These are phyloP conservation scores for Anthrax anthrax DNA, from an alignment of 2,888 invertebrate genomes.

Conservation along the genomic window DNA sequence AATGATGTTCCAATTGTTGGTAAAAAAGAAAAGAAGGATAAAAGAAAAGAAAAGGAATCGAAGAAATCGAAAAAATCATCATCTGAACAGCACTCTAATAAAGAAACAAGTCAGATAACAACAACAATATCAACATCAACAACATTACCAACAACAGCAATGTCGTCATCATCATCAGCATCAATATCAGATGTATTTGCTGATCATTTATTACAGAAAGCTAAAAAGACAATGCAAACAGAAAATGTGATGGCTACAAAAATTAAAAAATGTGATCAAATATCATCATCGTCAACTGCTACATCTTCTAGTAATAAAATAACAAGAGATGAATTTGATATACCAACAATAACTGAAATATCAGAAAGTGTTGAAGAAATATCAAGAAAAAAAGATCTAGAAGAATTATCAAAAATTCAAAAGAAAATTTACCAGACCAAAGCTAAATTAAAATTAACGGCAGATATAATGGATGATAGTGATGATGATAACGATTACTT, in stretches of 20 bases:
- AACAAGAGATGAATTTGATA: conserved; percentile 35
- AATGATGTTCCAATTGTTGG: conserved; percentile 14
- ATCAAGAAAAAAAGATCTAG: conserved; percentile 31
- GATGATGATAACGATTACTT: conserved; percentile 53
- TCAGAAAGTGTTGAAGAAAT: conserved; percentile 9
- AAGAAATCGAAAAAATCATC: conserved; percentile 30
- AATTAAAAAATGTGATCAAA: conserved; percentile 17
- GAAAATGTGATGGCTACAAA: conserved; percentile 21
- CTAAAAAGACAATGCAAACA: conserved; percentile 22
- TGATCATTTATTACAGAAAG: conserved; percentile 41
- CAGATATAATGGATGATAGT: conserved; percentile 36
- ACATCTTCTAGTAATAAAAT: conserved; percentile 28
- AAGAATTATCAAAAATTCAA: conserved; percentile 43
- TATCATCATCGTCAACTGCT: conserved; percentile 14
- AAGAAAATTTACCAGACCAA: conserved; percentile 45
- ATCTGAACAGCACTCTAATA: conserved; percentile 34
- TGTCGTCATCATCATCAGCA: conserved; percentile 34
- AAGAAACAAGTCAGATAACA: conserved; percentile 24
- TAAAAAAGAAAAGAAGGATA: conserved; percentile 36
- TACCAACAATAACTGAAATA: conserved; percentile 36
- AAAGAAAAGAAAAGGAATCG: conserved; percentile 26
- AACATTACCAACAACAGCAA: conserved; percentile 37
- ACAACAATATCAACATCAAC: conserved; percentile 23
- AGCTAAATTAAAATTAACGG: conserved; percentile 36
- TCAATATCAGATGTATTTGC: conserved; percentile 50